Percentiles rank a stretch among this genome's conserved stretches.
These are phyloP conservation scores for Malachius bipustulatus DNA, from an alignment of 2,888 invertebrate species.

Conservation along the genomic window DNA sequence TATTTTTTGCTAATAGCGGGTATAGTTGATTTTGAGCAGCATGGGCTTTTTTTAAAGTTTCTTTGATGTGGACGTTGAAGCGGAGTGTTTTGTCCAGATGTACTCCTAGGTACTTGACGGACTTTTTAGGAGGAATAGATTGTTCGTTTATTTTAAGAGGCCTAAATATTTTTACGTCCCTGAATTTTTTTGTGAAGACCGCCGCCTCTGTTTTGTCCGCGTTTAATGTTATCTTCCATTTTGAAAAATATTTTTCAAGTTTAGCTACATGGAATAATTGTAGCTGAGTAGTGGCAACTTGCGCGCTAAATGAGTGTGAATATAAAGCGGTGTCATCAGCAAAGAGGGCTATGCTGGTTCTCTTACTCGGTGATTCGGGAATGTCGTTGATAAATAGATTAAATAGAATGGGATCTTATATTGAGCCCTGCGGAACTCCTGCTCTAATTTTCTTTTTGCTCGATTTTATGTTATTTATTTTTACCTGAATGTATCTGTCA, in stretches of 20 bases:
- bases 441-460: too few species aligned
- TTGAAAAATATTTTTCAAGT: conserved; percentile 10
- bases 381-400: too few species aligned
- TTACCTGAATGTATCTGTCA: conserved; percentile 18
- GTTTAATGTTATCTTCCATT: conserved; percentile 16
- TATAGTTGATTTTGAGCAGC: conserved; percentile 6
- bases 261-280: conserved; percentile 11
- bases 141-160: conserved; percentile 11
- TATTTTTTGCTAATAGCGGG: conserved; percentile 10
- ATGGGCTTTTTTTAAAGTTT: conserved; percentile 9
- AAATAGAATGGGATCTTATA: conserved; percentile 16
- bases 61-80: conserved; percentile 13
- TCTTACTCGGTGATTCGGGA: conserved; percentile 12
- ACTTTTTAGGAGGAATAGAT: conserved; percentile 6
- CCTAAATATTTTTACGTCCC: conserved; percentile 9
- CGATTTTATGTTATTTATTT: too few species aligned
- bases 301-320: conserved; percentile 11
- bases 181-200: conserved; percentile 14
- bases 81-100: conserved; percentile 14
- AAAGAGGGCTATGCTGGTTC: conserved; percentile 15
- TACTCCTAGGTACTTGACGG: too few species aligned
- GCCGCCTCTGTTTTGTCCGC: conserved; percentile 14
- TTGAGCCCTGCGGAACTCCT: too few species aligned
- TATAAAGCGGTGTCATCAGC: conserved; percentile 17
- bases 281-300: conserved; percentile 9